Percentiles rank a stretch among this genome's conserved stretches.
Conservation (phyloP, 2,888 invertebrate genomes). For the Drosophila paranaensis region DNA sequence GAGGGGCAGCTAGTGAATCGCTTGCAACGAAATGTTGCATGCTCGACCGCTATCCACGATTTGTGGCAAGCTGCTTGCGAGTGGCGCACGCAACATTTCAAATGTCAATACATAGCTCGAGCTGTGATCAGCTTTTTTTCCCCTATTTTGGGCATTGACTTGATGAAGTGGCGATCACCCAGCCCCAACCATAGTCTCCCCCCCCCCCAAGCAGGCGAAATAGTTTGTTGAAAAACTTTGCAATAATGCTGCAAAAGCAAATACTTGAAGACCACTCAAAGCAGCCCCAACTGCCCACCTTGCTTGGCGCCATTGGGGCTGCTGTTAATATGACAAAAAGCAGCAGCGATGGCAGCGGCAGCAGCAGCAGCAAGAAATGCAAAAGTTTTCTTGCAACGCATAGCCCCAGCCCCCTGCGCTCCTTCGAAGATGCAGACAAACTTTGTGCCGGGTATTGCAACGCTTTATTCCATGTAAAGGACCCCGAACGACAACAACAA, state of each 20-base stretch:
- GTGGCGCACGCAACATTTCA: constrained; percentile 46
- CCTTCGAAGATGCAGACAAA: constrained; percentile 67
- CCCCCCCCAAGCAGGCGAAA: constrained; percentile 25
- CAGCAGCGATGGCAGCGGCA: constrained; percentile 25
- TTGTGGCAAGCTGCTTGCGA: constrained; percentile 30
- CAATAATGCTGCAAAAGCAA: constrained; percentile 51
- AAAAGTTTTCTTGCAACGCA: constrained; percentile 61
- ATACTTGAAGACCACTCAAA: constrained; percentile 49
- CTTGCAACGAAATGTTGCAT: constrained; percentile 22
- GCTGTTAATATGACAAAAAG: constrained; percentile 79
- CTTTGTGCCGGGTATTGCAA: constrained; percentile 73
- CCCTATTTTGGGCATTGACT: constrained; percentile 6
- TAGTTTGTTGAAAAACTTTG: constrained; percentile 45
- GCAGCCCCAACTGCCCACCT: constrained; percentile 7
- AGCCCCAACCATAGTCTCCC: not conserved
- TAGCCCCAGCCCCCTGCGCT: constrained; percentile 10
- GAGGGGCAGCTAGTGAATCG: constrained; percentile 12
- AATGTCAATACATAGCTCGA: constrained; percentile 45
- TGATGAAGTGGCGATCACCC: constrained; percentile 56
- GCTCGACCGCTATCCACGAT: constrained; percentile 14
- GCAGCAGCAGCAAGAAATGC: constrained; percentile 38
- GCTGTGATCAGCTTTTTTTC: constrained; percentile 35
- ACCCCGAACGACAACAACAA: constrained; percentile 39
- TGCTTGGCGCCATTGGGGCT: constrained; percentile 42
- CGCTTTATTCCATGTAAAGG: constrained; percentile 63